Base-by-base conservation (phyloP, 1,140 invertebrate genomes). In the Hyposmocoma kahamanoa region DNA sequence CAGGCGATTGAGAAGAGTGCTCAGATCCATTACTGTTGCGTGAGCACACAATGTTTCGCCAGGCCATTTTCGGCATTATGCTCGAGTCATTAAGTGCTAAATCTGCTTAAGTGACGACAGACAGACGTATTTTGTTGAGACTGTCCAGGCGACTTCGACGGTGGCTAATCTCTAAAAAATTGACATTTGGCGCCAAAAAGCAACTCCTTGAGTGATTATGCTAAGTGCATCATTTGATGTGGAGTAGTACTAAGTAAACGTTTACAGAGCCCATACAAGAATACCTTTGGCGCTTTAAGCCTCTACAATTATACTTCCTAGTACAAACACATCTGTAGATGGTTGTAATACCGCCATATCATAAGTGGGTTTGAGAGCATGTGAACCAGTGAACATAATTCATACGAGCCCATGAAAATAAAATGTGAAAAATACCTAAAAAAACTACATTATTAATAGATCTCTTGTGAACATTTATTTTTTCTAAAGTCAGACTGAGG, bases 181-280 rank as follows among this genome's bases (percentile, higher is more conserved):
- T 82, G 68, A 79, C 73, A 76, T 73, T 82, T 64, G 70, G 70
- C 78, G 73, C 73, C 75, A 74, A 77, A 76, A 70, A 65, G 65
- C 67, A 57, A 60, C 51, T 64, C n/a, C 64, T 54, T 63, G 56
- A 72, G 61, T 60, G 63, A 75, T 68, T 63, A 62, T 52, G 58
- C n/a, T n/a, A n/a, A 77, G 67, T 67, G 62, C 58, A 61, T 60
- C 64, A 70, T 70, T 81, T 71, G 70, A 67, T 62, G 70, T 47
- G 61, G 68, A 67, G 60, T 70, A 61, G 52, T 58, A 53, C 59
- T 45, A 54, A 52, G 70, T 77, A 75, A 81, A 77, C 77, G 75
- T 81, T 81, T 82, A 79, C 75, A 53, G 59, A 72, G 61, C 32
- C 54, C 46, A n/a, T n/a, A n/a, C n/a, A n/a, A n/a, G n/a, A n/a